A percentile compares a stretch with the other conserved stretches of the same genome.
Conservation (phyloP, 2,888 invertebrate species). For the Podabrus alpinus region DNA sequence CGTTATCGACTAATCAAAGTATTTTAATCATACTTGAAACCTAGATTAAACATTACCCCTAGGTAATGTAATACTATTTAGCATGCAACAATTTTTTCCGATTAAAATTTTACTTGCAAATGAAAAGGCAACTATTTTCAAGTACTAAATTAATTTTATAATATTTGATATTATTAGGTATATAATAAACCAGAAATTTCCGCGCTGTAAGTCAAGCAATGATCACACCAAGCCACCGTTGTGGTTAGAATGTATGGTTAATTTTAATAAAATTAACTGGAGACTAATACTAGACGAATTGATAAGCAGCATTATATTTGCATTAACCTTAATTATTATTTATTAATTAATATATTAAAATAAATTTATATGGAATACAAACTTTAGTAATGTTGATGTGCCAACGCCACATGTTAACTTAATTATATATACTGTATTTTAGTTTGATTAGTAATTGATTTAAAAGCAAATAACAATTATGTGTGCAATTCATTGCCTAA, state of each 20-base stretch:
- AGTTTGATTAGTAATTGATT: slow-evolving; percentile 9
- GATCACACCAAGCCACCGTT: too few species aligned
- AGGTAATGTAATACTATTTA: background rate
- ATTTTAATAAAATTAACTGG: background rate
- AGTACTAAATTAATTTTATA: background rate
- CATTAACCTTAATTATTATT: background rate
- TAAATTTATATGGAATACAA: background rate
- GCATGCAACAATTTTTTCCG: background rate
- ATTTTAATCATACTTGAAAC: background rate
- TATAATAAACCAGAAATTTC: too few species aligned
- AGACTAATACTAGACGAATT: too few species aligned
- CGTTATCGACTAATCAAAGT: background rate
- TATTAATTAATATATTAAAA: background rate
- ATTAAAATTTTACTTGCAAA: background rate
- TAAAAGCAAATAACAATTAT: slow-evolving; percentile 1
- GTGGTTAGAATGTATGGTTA: too few species aligned
- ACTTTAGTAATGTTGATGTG: background rate
- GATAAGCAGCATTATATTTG: too few species aligned
- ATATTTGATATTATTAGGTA: too few species aligned
- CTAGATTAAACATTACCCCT: background rate
- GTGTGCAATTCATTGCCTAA: slow-evolving; percentile 5
- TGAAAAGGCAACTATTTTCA: background rate
- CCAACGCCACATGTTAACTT: background rate
- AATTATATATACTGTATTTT: background rate
- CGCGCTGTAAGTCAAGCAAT: background rate